These are phyloP conservation scores for Suncus etruscus DNA, from an alignment of 2,113 vertebrate genomes.

Conservation along the genomic window DNA sequence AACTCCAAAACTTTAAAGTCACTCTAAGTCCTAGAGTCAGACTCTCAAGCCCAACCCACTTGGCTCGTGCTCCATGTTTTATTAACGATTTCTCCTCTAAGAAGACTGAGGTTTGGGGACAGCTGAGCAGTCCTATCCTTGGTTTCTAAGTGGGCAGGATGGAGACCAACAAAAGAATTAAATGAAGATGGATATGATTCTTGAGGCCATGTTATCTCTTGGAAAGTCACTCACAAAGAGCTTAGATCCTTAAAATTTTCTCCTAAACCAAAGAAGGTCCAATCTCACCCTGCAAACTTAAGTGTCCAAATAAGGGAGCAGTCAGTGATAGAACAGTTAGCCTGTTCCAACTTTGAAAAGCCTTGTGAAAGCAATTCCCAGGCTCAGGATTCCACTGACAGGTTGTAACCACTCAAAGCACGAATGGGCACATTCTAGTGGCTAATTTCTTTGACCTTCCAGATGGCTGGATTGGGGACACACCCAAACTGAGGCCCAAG, in stretches of 20 bases:
- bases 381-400: slow-evolving; percentile 77
- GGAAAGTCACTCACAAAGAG: slow-evolving; percentile 31
- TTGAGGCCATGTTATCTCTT: neutral
- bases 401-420: slow-evolving; percentile 75
- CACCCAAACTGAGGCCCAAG: slow-evolving; percentile 76
- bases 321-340: slow-evolving; percentile 46
- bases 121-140: neutral
- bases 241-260: slow-evolving; percentile 61
- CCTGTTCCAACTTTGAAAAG: slow-evolving; percentile 71
- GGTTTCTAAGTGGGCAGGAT: neutral
- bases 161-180: neutral
- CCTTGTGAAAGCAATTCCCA: slow-evolving; percentile 71
- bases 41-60: neutral
- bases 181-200: slow-evolving; percentile 12
- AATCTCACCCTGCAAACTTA: slow-evolving; percentile 77
- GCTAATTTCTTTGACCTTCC: slow-evolving; percentile 81
- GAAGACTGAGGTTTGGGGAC: neutral
- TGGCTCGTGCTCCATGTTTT: neutral
- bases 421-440: slow-evolving; percentile 80
- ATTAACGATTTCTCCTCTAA: neutral
- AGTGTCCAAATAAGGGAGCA: slow-evolving; percentile 82
- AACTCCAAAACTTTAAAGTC: neutral
- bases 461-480: slow-evolving; percentile 74
- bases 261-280: slow-evolving; percentile 59
- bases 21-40: neutral